These are phyloP conservation scores for Pocota personata DNA, from an alignment of 2,888 invertebrate genomes.

Conservation along the genomic window DNA sequence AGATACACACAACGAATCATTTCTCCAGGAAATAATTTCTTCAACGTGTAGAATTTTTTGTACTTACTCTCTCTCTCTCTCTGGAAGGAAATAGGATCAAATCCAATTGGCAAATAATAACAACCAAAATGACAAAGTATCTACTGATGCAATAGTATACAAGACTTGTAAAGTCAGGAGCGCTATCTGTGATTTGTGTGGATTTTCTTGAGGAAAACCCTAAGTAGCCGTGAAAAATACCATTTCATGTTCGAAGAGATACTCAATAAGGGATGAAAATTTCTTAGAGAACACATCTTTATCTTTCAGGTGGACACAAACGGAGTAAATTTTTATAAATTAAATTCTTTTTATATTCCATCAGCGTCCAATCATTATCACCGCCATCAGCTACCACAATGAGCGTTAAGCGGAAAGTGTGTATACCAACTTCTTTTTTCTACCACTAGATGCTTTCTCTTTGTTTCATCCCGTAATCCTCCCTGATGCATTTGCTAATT, in stretches of 20 bases:
- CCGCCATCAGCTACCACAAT: background rate
- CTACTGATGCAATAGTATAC: background rate
- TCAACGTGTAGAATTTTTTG: background rate
- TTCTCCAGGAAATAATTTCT: background rate
- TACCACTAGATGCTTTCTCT: background rate
- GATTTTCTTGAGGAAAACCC: background rate
- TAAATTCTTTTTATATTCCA: conserved; percentile 18
- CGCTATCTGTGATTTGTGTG: background rate
- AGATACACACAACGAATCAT: conserved; percentile 38
- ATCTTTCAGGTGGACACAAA: background rate
- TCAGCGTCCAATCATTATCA: background rate
- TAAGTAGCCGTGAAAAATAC: background rate
- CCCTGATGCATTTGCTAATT: conserved; percentile 55
- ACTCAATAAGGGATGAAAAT: background rate
- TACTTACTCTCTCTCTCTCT: background rate
- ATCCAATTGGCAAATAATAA: conserved; percentile 16
- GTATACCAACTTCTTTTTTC: conserved; percentile 3
- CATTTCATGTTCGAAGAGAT: background rate
- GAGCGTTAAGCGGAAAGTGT: conserved; percentile 4
- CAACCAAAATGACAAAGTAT: background rate
- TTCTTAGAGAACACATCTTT: background rate
- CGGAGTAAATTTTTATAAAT: background rate
- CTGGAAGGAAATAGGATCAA: background rate
- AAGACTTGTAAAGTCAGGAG: background rate
- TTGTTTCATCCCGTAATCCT: background rate